Percentiles rank a stretch among this genome's conserved stretches.
These are phyloP conservation scores for Anguilla megastoma DNA, from an alignment of 2,797 vertebrate species.

Conservation along the genomic window DNA sequence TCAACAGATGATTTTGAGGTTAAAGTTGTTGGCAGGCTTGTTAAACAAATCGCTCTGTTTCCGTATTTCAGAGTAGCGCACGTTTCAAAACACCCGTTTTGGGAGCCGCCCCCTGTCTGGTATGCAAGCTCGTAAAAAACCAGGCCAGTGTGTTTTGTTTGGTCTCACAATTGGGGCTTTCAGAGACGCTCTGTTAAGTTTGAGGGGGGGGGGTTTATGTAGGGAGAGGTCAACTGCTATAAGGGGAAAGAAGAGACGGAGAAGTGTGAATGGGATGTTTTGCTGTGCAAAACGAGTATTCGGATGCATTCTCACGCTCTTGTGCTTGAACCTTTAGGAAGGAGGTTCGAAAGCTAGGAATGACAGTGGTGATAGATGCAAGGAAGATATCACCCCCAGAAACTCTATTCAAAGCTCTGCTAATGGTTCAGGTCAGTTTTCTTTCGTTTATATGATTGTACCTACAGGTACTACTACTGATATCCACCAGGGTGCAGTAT, in stretches of 20 bases:
- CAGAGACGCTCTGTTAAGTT: constrained; percentile 37
- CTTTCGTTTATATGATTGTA: not conserved
- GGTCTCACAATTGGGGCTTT: constrained; percentile 40
- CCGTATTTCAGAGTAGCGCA: constrained; percentile 41
- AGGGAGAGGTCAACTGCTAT: constrained; percentile 18
- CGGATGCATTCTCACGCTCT: constrained; percentile 31
- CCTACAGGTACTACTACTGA: not conserved
- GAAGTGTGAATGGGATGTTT: constrained; percentile 4
- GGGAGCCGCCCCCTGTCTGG: constrained; percentile 59
- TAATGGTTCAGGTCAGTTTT: constrained; percentile 80
- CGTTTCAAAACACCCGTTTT: constrained; percentile 41
- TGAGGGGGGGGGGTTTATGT: constrained; percentile 28
- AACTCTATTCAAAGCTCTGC: constrained; percentile 77
- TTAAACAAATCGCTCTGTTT: constrained; percentile 39
- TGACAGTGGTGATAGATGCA: constrained; percentile 84
- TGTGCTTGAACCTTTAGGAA: constrained; percentile 65
- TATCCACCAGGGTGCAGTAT: constrained; percentile 1
- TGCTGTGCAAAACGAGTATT: constrained; percentile 20
- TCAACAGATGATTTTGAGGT: constrained; percentile 45
- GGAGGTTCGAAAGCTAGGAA: constrained; percentile 73
- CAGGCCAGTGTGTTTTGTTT: constrained; percentile 51
- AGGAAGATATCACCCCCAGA: constrained; percentile 72
- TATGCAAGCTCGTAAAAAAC: constrained; percentile 47
- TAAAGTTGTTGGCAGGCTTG: constrained; percentile 30
- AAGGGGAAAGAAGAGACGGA: constrained; percentile 24